A percentile compares a stretch with the other conserved stretches of the same genome.
These are phyloP conservation scores for Noctua janthe DNA, from an alignment of 2,888 invertebrate genomes.

Conservation along the genomic window DNA sequence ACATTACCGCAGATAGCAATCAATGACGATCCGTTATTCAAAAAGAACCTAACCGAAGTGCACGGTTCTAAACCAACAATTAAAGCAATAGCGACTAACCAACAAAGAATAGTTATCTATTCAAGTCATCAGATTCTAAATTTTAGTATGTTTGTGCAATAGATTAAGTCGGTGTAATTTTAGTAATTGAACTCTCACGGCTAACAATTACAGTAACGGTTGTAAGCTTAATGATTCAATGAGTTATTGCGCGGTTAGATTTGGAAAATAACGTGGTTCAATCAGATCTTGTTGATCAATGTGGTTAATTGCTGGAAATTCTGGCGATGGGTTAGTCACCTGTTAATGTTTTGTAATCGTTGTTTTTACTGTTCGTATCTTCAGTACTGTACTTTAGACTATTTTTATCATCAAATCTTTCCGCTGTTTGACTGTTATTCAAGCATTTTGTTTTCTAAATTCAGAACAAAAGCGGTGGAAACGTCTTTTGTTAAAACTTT, in stretches of 20 bases:
- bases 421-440: constrained; percentile 6
- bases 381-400: constrained; percentile 22
- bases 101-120: constrained; percentile 78
- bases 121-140: constrained; percentile 72
- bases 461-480: constrained; percentile 1
- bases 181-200: constrained; percentile 80
- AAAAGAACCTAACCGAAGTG: constrained; percentile 61
- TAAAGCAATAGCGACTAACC: constrained; percentile 74
- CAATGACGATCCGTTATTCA: constrained; percentile 65
- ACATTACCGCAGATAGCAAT: constrained; percentile 66
- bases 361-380: constrained; percentile 24
- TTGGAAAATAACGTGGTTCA: constrained; percentile 64
- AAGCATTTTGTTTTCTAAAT: neutral
- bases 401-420: constrained; percentile 11
- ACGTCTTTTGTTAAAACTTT: constrained; percentile 11
- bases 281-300: constrained; percentile 62
- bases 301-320: constrained; percentile 53
- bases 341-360: constrained; percentile 36
- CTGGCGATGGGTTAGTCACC: constrained; percentile 36
- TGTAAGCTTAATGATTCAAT: constrained; percentile 78
- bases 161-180: constrained; percentile 77
- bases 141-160: constrained; percentile 77
- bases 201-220: constrained; percentile 79
- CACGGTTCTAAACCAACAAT: constrained; percentile 71
- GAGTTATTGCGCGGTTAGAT: constrained; percentile 72